Conservation (phyloP, 2,888 invertebrate genomes). For the Cataglyphis cursor region DNA sequence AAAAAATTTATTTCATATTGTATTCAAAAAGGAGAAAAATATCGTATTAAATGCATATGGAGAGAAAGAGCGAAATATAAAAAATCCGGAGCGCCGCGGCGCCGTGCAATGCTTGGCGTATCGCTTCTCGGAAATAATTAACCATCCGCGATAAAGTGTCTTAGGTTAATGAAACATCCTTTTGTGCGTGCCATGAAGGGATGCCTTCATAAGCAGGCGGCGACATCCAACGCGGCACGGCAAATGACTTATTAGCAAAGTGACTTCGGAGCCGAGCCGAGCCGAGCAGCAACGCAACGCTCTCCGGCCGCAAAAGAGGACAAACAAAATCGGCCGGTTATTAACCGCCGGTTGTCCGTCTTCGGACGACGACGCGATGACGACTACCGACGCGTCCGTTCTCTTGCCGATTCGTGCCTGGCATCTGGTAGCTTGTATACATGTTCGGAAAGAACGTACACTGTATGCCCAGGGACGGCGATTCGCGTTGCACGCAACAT, state of each 20-base stretch:
- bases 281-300: conserved; percentile 25
- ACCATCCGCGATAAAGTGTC: conserved; percentile 78
- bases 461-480: conserved; percentile 37
- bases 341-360: conserved; percentile 72
- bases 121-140: conserved; percentile 75
- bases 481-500: conserved; percentile 6
- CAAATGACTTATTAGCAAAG: conserved; percentile 80
- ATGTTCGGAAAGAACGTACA: conserved; percentile 24
- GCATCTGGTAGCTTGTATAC: conserved; percentile 57
- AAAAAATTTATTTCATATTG: neutral
- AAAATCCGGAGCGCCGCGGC: conserved; percentile 52
- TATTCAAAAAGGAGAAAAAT: neutral
- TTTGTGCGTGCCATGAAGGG: conserved; percentile 71
- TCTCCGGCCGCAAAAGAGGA: conserved; percentile 70
- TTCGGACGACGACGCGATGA: conserved; percentile 66
- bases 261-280: conserved; percentile 66
- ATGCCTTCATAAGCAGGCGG: conserved; percentile 76
- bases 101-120: conserved; percentile 34
- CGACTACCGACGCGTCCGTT: conserved; percentile 62
- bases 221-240: conserved; percentile 78
- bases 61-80: conserved; percentile 9
- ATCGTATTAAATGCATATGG: neutral
- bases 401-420: conserved; percentile 48
- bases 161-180: conserved; percentile 80
- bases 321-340: conserved; percentile 74